A percentile compares a stretch with the other conserved stretches of the same genome.
Conservation (phyloP, 2,888 invertebrate species). For the Labia minor region DNA sequence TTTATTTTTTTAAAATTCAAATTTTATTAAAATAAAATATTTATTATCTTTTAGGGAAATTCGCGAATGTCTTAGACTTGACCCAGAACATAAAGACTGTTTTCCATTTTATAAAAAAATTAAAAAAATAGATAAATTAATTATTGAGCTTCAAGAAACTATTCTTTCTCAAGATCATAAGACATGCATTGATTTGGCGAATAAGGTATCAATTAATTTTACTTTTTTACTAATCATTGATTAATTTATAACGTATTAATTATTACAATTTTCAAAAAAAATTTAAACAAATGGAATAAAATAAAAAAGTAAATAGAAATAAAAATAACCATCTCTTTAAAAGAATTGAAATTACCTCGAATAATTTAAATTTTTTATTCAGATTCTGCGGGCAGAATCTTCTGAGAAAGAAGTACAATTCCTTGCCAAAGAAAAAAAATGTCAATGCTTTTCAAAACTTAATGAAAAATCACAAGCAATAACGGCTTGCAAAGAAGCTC, state of each 20-base stretch:
- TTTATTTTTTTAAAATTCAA: background rate
- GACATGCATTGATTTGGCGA: slow-evolving; percentile 58
- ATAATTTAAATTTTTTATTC: too few relatives aligned
- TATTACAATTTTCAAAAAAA: background rate
- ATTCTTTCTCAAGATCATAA: slow-evolving; percentile 51
- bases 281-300: background rate
- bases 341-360: too few relatives aligned
- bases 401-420: slow-evolving; percentile 59
- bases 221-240: background rate
- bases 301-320: too few relatives aligned
- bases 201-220: slow-evolving; percentile 39
- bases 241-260: too few relatives aligned
- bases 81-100: slow-evolving; percentile 95
- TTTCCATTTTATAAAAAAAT: slow-evolving; percentile 93
- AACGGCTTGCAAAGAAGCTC: slow-evolving; percentile 63
- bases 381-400: slow-evolving; percentile 52
- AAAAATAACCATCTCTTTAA: too few relatives aligned
- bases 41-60: slow-evolving; percentile 54
- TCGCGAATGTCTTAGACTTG: slow-evolving; percentile 90
- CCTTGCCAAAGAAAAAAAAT: slow-evolving; percentile 65
- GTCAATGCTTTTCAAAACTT: slow-evolving; percentile 63
- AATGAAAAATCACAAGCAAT: slow-evolving; percentile 64
- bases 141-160: slow-evolving; percentile 52
- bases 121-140: slow-evolving; percentile 78
- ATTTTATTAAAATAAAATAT: background rate